These are phyloP conservation scores for Corythornis vintsioides DNA, from an alignment of 2,113 vertebrate species.

Conservation along the genomic window DNA sequence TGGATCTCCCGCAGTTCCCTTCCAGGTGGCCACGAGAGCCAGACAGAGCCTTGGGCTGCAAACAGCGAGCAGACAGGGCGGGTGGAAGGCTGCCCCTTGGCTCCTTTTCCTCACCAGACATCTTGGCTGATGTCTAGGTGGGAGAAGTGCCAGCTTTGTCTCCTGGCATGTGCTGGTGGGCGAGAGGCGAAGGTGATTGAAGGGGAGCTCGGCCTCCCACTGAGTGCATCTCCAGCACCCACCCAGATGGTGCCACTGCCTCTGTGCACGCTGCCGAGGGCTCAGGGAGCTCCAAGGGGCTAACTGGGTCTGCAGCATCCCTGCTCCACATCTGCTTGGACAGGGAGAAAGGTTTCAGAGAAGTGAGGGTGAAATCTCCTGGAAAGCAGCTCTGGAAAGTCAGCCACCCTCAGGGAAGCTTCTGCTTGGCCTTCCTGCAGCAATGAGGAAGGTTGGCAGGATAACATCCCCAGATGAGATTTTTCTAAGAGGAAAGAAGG, in stretches of 20 bases:
- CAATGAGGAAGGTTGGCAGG: neutral
- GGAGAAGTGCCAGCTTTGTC: neutral
- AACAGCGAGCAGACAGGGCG: neutral
- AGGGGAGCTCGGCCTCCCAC: neutral
- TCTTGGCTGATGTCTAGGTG: neutral
- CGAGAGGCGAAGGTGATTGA: neutral
- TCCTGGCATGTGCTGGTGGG: neutral
- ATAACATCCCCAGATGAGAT: neutral
- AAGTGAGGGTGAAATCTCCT: neutral
- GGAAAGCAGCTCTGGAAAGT: neutral
- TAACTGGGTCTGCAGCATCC: neutral
- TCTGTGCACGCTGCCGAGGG: neutral
- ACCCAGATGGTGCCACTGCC: neutral
- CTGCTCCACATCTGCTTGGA: neutral
- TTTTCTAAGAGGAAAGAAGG: neutral
- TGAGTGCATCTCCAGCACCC: neutral
- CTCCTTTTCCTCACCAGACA: conserved; percentile 5
- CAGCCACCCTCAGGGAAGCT: fast-evolving
- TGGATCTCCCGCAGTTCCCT: neutral
- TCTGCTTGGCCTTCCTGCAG: neutral
- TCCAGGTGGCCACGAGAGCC: neutral
- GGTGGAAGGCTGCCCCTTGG: neutral
- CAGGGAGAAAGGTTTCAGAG: fast-evolving
- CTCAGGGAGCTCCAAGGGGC: neutral
- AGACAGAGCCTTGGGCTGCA: fast-evolving